Conservation (phyloP, 2,888 invertebrate genomes). For the Lasioglossum calceatum region DNA sequence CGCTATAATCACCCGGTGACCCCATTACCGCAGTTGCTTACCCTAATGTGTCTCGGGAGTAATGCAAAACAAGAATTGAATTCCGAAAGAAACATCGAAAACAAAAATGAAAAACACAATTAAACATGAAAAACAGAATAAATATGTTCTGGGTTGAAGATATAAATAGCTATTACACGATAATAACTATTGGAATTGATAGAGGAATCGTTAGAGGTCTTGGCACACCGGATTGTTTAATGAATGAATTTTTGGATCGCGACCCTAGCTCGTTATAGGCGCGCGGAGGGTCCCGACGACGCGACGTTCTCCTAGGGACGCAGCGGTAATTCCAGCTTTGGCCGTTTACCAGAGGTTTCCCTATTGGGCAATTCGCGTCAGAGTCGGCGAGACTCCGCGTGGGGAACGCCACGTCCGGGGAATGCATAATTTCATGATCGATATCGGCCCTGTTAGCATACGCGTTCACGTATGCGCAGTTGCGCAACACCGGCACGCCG, state of each 20-base stretch:
- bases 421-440: slow-evolving; percentile 63
- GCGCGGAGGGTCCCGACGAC: background rate
- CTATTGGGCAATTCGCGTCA: slow-evolving; percentile 41
- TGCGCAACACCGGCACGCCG: slow-evolving; percentile 46
- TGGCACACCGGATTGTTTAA: background rate
- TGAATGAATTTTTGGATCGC: background rate
- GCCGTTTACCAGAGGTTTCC: slow-evolving; percentile 6
- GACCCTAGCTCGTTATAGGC: background rate
- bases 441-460: slow-evolving; percentile 54
- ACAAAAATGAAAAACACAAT: background rate
- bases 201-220: background rate
- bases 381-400: slow-evolving; percentile 31
- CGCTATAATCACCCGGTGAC: background rate
- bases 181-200: too few species aligned
- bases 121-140: too few species aligned
- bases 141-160: too few species aligned
- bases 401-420: slow-evolving; percentile 46
- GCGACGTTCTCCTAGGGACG: background rate
- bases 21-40: background rate
- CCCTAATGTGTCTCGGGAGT: background rate
- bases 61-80: background rate
- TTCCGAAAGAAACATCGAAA: background rate
- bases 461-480: slow-evolving; percentile 46
- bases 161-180: too few species aligned
- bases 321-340: background rate